phyloP scores from a whole-genome alignment of 2,113 vertebrate genomes.

The Marmota monax region DNA sequence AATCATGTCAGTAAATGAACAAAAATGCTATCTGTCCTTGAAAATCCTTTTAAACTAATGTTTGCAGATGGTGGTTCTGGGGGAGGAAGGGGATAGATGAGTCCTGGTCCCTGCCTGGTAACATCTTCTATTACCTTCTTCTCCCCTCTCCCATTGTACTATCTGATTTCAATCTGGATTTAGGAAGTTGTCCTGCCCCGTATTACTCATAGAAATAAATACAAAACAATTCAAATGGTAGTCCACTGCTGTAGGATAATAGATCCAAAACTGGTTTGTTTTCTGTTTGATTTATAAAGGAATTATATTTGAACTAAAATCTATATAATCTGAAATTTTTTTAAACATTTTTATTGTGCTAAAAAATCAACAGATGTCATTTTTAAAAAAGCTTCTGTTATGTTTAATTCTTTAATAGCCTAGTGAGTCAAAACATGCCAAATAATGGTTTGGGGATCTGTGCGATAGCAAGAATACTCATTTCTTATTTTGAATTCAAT shows the following conservation, averaged over 20 bases:
- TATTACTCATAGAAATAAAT: background rate
- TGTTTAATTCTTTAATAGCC: constrained; percentile 12
- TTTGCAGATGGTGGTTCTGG: background rate
- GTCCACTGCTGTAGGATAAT: background rate
- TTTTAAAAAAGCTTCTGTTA: background rate
- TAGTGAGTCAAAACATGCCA: background rate
- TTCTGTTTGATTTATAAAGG: constrained; percentile 33
- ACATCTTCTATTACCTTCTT: background rate
- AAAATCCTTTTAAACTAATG: constrained; percentile 25
- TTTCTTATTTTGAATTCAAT: constrained; percentile 57
- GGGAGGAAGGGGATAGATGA: background rate
- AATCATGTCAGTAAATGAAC: background rate
- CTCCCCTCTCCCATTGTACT: background rate
- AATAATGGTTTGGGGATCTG: background rate
- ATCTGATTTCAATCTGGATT: background rate
- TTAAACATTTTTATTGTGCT: background rate
- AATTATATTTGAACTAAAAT: constrained; percentile 60
- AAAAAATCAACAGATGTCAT: constrained; percentile 3
- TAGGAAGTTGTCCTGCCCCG: background rate
- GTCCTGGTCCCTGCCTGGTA: background rate
- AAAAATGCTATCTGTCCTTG: background rate
- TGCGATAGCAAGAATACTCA: constrained; percentile 51
- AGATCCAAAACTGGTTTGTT: constrained; percentile 35
- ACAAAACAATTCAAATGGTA: background rate
- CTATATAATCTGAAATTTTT: background rate